Base-by-base conservation (phyloP, 2,797 vertebrate genomes). In the Danio kyathit region DNA sequence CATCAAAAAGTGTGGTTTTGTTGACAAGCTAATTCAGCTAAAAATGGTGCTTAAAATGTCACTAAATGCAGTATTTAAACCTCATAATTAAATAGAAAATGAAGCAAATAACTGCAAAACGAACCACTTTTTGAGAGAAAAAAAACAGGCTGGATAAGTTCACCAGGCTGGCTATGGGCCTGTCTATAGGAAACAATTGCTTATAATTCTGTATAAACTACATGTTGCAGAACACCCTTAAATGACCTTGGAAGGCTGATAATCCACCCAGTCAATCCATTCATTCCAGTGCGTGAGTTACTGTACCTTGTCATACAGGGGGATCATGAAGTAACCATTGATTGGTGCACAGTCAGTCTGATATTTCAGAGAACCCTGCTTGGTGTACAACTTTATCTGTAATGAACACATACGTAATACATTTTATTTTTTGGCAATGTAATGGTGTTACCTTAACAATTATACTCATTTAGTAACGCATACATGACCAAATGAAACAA, bases 311-410 rank as follows among this genome's bases (percentile, higher is more conserved):
- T 99, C 98, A 80, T 99, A 99, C 5, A 99, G 95, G 4, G 98
- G 98, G 89, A 99, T 99, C 98, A 99, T 99, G 89, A 99, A 99
- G 91, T 99, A 99, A 14, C 98, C 98, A 80, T 99, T 99, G 90
- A 97, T 98, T 4, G 98, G 98, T 73, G 98, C 98, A 74, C 98
- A 99, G 67, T 99, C 98, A 0, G 98, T 99, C 89, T 99, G 98
- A 87, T 99, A 99, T 83, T 99, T 99, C 88, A 99, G 88, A 38
- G 97, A 98, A 8, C 98, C 98, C 44, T 99, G 98, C 82, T 98
- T 99, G 3, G 98, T 99, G 83, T 99, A 99, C 19, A 99, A 54
- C 88, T 98, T 99, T 83, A 99, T 96, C 98, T 99, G 90, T 9
- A 6, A 40, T 67, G 13, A 2, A 70, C 0, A 44, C 0, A 12